These are phyloP conservation scores for Habrosyne pyritoides DNA, from an alignment of 2,888 invertebrate species.

Conservation along the genomic window DNA sequence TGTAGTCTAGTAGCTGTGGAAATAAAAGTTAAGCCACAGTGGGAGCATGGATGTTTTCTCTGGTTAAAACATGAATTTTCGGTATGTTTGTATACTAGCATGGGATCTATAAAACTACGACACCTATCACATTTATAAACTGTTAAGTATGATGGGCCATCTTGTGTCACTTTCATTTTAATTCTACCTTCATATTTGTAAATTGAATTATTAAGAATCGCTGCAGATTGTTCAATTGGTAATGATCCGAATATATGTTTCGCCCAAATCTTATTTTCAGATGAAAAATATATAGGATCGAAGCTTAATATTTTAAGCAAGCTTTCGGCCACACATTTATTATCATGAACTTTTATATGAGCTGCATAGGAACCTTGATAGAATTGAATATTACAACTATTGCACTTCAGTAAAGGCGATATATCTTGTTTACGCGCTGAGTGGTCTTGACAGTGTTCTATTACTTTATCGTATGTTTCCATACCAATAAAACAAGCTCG, in stretches of 20 bases:
- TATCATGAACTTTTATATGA: conserved; percentile 41
- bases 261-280: conserved; percentile 52
- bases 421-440: conserved; percentile 29
- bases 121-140: conserved; percentile 64
- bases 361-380: conserved; percentile 33
- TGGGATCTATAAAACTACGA: conserved; percentile 46
- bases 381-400: conserved; percentile 43
- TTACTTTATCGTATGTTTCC: conserved; percentile 56
- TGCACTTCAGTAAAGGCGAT: conserved; percentile 33
- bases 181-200: conserved; percentile 61
- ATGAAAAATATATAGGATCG: conserved; percentile 57
- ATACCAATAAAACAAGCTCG: conserved; percentile 50
- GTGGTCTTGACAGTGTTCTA: conserved; percentile 66
- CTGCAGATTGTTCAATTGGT: conserved; percentile 30
- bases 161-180: conserved; percentile 56
- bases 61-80: conserved; percentile 40
- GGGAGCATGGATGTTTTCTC: conserved; percentile 49
- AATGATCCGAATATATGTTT: conserved; percentile 55
- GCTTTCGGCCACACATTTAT: conserved; percentile 15
- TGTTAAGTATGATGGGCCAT: conserved; percentile 44
- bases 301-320: conserved; percentile 40
- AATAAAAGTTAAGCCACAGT: conserved; percentile 54
- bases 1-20: conserved; percentile 36
- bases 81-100: conserved; percentile 46
- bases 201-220: conserved; percentile 51